Base-by-base conservation (phyloP, 2,888 invertebrate genomes). In the Ariolimax columbianus region DNA sequence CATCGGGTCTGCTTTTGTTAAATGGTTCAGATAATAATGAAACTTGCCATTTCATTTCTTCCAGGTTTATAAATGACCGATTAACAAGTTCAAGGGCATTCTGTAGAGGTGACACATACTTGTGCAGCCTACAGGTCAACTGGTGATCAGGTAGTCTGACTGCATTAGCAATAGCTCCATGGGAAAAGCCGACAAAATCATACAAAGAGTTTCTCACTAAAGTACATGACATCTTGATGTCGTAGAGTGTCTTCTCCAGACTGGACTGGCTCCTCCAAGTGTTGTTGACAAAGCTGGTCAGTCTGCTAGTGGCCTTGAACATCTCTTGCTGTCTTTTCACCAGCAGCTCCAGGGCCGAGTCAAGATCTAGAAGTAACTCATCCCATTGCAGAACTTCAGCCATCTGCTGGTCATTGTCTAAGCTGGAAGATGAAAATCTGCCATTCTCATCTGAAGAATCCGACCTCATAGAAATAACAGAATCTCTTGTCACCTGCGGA, bases 171-270 rank as follows among this genome's bases (percentile, higher is more conserved):
- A 98, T 95, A 43, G 97, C 96, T 63, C 98, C 97, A 94, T 97
- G 97, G 0, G 97, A 96, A 93, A 98, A 98, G 90, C 97, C 97
- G 0, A 97, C 96, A 86, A 98, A 96, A 95, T 98, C 97, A 93
- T 97, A 97, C 63, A 98, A 94, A 0, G 97, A 96, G 4, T 97
- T 96, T 89, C 97, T 95, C 77, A 98, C 95, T 81, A 97, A 95
- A 9, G 96, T 96, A 73, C 97, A 97, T 9, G 97, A 96, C 89
- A 97, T 95, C 94, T 97, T 97, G 33, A 98, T 96, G 93, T 98
- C 97, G 95, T 97, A 96, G 70, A 97, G 95, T 85, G 96, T 96
- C 30, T 96, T 95, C 89, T 97, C 97, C 87, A 98, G 95, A 92
- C 96, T 96, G 47, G 97, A 97, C 87, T 96, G 96, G 87, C 96